Percentiles rank a stretch among this genome's conserved stretches.
Conservation (phyloP, 1,140 invertebrate genomes). For the Hypsibius dujardini region DNA sequence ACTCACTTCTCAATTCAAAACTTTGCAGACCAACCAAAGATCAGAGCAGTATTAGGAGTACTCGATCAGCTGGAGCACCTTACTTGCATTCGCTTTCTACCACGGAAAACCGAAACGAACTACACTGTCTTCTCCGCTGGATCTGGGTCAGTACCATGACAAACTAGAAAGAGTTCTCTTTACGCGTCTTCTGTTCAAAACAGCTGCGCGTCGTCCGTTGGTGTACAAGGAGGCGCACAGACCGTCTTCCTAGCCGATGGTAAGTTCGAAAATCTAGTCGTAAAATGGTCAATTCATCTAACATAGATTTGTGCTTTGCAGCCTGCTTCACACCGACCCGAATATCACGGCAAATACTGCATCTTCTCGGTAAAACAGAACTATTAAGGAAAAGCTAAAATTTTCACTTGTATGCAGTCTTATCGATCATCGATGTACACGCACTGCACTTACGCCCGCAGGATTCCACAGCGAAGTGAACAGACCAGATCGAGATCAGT, state of each 20-base stretch:
- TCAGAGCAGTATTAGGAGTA: not conserved
- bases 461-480: slow-evolving; percentile 7
- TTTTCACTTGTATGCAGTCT: not conserved
- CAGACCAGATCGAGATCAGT: not conserved
- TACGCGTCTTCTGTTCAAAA: not conserved
- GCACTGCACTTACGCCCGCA: not conserved
- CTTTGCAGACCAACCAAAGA: not conserved
- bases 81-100: not conserved
- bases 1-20: not conserved
- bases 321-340: not conserved
- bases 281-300: not conserved
- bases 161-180: not conserved
- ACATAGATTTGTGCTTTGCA: not conserved
- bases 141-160: not conserved
- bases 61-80: not conserved
- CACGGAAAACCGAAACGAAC: not conserved
- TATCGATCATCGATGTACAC: not conserved
- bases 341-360: not conserved
- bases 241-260: not conserved
- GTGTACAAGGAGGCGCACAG: not conserved
- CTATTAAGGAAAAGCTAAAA: not conserved
- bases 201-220: not conserved
- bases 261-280: not conserved
- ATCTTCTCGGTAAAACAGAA: not conserved
- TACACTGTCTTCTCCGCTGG: not conserved